phyloP scores from a whole-genome alignment of 2,888 invertebrate species.

The Agriopis leucophaearia region DNA sequence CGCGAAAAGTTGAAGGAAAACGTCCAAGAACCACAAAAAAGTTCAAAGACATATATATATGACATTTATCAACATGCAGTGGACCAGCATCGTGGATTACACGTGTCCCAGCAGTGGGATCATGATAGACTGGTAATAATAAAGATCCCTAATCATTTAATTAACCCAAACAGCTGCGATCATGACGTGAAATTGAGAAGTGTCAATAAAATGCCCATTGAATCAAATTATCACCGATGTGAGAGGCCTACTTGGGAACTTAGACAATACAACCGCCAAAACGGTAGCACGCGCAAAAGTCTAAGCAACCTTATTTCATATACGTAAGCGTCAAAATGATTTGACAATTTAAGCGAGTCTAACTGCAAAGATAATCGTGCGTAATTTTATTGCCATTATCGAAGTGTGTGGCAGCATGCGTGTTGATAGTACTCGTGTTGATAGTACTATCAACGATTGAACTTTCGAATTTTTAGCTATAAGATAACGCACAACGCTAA shows the following conservation, averaged over 20 bases:
- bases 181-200: no score
- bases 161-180: no score
- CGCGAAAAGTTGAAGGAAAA: no score
- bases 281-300: conserved; percentile 11
- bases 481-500: conserved; percentile 4
- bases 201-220: conserved; percentile 30
- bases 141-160: no score
- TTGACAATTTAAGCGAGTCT: neutral
- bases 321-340: conserved; percentile 13
- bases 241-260: conserved; percentile 34
- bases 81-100: no score
- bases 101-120: no score
- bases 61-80: no score
- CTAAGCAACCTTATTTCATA: conserved; percentile 6
- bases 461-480: conserved; percentile 30
- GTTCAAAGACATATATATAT: no score
- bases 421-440: conserved; percentile 25
- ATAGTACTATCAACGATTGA: conserved; percentile 33
- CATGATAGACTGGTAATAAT: no score
- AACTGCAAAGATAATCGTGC: conserved; percentile 9
- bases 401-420: conserved; percentile 18
- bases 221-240: conserved; percentile 39
- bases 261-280: conserved; percentile 10
- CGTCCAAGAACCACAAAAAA: no score
- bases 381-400: conserved; percentile 24